Evolutionary conservation across 1,140 invertebrate species (phyloP), one percentile per base, ranked within the genome.

Genomic region (Batillaria attramentaria): DNA sequence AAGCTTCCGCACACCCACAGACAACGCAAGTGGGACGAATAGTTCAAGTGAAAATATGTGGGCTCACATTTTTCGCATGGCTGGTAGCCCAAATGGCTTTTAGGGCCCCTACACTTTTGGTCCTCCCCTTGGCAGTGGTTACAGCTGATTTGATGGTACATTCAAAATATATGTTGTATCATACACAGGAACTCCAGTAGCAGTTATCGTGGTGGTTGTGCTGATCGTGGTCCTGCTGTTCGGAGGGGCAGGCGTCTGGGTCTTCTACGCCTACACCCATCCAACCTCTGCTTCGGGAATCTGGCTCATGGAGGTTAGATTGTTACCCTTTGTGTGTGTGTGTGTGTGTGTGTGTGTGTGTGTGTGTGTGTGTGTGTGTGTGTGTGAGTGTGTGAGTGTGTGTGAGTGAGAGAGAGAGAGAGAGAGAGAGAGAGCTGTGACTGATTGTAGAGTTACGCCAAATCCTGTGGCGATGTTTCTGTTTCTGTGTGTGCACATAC

Each of bases 231-330:
- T 93, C n/a, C 93, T 95, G 4, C 88, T 96, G 33, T 54, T 92
- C 16, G 90, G 92, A 37, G 92, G 92, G 62, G 82, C 94, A 13
- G 93, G 92, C 35, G 92, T 93, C 24, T 99, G 97, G 97, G 90
- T 95, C 6, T 92, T 95, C 24, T 99, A 99, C 89, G 98, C 98
- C 28, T 99, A 99, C 91, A 94, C 95, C 82, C 97, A 98, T 91
- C 98, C 98, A 13, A 97, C 98, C 87, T 96, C 97, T 20, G 93
- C 95, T 35, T 98, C 97, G 80, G 98, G 98, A 79, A 97, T 99
- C 91, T 94, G 99, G 86, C 93, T 99, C 57, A 99, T 99, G 85
- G 96, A 97, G 93, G 97, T 99, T 92, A 93, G 92, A 87, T 57
- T 35, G 13, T 31, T 76, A 35, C 41, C 46, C 5, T 28, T 13